Base-by-base conservation (phyloP, 2,113 vertebrate species). In the Chaetodon auriga region DNA sequence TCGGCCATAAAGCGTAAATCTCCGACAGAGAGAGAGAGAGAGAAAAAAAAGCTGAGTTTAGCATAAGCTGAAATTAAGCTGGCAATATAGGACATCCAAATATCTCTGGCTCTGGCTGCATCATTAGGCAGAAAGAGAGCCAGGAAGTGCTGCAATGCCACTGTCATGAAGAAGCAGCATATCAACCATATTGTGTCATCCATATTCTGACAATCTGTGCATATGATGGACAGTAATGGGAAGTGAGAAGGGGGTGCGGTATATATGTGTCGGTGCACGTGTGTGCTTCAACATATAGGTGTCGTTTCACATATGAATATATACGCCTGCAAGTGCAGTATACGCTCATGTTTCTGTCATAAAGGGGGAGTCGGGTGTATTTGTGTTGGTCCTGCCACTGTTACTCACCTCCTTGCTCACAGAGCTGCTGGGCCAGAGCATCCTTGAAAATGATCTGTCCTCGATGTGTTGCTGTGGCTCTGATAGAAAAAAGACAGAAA, bases 361-460 rank as follows among this genome's bases (percentile, higher is more conserved):
- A 2, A 30, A 77, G 14, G 15, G 53, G 11, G 53, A 43, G 8
- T 6, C 6, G 38, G 38, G 38, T 41, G 8, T 23, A 4, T 21
- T 23, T 65, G 64, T 48, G 55, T 68, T 7, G n/a, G 73, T 48
- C 38, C 53, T 62, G 38, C 45, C 6, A 12, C 41, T 62, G 60
- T 96, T 55, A 87, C 92, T 97, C 94, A 99, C 98, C 98, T 97
- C 98, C 98, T 86, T 98, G 97, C 92, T 99, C 98, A 94, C 98
- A 99, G 70, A 99, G 93, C 88, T 99, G 98, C 89, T 99, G 98
- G 86, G 97, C 98, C 95, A 99, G 95, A 74, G 98, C 96, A 94
- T 99, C 98, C 95, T 99, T 99, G 95, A 99, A 99, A 93, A 99
- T 96, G 90, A 99, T 96, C 95, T 99, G 98, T 92, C 98, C 98